These are phyloP conservation scores for Athripsodes cinereus DNA, from an alignment of 2,888 invertebrate species.

Conservation along the genomic window DNA sequence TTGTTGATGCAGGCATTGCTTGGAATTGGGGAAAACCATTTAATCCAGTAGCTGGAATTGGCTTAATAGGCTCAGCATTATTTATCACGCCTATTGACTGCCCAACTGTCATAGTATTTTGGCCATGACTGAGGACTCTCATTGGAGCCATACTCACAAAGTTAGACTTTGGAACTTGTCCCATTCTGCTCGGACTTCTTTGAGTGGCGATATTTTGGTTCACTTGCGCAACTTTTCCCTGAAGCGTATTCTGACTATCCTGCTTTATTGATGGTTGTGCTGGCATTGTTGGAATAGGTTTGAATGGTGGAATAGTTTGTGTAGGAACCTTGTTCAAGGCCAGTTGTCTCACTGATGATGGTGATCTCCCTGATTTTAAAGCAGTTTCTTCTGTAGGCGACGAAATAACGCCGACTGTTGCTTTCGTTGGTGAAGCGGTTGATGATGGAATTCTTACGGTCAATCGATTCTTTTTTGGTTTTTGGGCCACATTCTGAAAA, in stretches of 20 bases:
- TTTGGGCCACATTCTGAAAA: background rate
- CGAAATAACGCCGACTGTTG: constrained; percentile 32
- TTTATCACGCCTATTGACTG: constrained; percentile 28
- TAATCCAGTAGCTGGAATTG: constrained; percentile 20
- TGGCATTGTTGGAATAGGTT: constrained; percentile 60
- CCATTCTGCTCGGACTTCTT: constrained; percentile 28
- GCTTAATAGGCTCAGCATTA: constrained; percentile 40
- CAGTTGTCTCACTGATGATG: constrained; percentile 29
- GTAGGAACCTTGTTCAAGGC: constrained; percentile 51
- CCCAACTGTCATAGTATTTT: constrained; percentile 30
- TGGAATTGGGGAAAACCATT: constrained; percentile 29
- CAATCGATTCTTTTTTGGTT: constrained; percentile 42
- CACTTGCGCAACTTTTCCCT: background rate
- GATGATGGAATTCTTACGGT: constrained; percentile 38
- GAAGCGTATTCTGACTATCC: background rate
- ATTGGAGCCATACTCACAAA: constrained; percentile 39
- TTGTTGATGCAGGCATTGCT: constrained; percentile 52
- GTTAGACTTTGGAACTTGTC: constrained; percentile 21
- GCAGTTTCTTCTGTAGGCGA: constrained; percentile 35
- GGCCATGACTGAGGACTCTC: constrained; percentile 31
- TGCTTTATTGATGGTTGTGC: constrained; percentile 33
- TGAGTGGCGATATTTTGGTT: constrained; percentile 27
- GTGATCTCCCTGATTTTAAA: constrained; percentile 27
- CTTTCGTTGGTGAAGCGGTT: constrained; percentile 36
- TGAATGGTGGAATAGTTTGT: constrained; percentile 70